Evolutionary conservation across 2,113 vertebrate genomes (phyloP).

Genomic region (Struthio camelus): DNA sequence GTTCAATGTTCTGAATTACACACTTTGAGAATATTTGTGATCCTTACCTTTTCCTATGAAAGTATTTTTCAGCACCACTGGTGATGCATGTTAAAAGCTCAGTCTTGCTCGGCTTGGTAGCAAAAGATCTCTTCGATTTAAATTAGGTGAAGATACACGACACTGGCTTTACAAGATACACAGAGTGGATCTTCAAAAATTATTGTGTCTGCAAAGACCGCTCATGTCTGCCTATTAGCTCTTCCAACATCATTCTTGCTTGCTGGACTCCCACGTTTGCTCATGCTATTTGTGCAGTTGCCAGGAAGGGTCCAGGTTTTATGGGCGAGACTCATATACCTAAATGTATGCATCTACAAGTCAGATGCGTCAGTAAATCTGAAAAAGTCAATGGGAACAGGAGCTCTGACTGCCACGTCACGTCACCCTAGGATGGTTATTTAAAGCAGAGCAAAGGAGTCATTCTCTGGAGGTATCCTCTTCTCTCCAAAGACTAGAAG

Average conservation of each 20-base stretch:
- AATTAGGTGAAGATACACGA: not conserved
- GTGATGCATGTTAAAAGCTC: not conserved
- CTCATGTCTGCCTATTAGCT: not conserved
- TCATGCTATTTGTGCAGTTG: not conserved
- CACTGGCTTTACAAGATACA: not conserved
- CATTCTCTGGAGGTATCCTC: not conserved
- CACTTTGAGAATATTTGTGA: not conserved
- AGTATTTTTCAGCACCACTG: not conserved
- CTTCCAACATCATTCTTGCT: not conserved
- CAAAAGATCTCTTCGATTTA: not conserved
- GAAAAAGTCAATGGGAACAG: not conserved
- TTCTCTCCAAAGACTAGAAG: not conserved
- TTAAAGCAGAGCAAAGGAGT: not conserved
- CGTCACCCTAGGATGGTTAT: not conserved
- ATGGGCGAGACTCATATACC: not conserved
- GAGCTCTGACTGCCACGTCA: not conserved
- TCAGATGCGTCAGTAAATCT: not conserved
- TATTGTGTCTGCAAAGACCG: not conserved
- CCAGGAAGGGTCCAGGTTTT: not conserved
- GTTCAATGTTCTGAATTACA: not conserved
- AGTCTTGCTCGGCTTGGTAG: not conserved
- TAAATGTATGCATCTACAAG: not conserved
- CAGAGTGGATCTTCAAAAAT: not conserved
- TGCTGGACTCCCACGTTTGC: accelerated
- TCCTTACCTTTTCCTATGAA: not conserved